These are phyloP conservation scores for Anser brachyrhynchus DNA, from an alignment of 2,113 vertebrate genomes.

Conservation along the genomic window DNA sequence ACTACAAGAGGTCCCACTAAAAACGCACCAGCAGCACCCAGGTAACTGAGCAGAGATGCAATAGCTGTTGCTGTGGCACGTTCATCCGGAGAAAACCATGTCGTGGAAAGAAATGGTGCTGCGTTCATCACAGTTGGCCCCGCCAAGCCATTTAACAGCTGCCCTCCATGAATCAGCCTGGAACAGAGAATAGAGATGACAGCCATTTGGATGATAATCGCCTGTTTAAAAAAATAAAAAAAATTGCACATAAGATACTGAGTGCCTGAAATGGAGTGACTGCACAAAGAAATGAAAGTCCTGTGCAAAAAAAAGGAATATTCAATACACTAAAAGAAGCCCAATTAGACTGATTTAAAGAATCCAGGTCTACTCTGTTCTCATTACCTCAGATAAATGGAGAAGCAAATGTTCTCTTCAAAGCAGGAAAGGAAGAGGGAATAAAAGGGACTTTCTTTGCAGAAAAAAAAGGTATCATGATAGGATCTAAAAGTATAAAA, in stretches of 20 bases:
- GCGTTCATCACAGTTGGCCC: constrained; percentile 94
- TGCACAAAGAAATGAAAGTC: not conserved
- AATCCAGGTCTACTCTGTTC: not conserved
- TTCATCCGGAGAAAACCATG: constrained; percentile 95
- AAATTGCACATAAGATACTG: not conserved
- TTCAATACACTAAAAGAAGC: not conserved
- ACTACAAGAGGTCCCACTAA: constrained; percentile 91
- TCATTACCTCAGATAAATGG: constrained; percentile 27
- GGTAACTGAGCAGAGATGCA: constrained; percentile 87
- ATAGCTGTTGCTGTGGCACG: constrained; percentile 95
- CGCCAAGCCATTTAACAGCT: constrained; percentile 92
- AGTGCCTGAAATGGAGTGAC: not conserved
- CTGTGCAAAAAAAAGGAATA: not conserved
- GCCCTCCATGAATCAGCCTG: constrained; percentile 94
- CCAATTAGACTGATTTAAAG: constrained; percentile 24
- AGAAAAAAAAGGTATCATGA: not conserved
- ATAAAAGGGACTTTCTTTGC: constrained; percentile 13
- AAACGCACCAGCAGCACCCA: constrained; percentile 88
- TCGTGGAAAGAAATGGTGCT: constrained; percentile 92
- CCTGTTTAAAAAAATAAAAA: not conserved
- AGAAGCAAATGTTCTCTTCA: constrained; percentile 33
- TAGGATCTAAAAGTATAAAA: not conserved
- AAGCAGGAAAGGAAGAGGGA: not conserved
- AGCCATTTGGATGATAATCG: not conserved
- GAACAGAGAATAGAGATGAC: not conserved